Percentiles rank a stretch among this genome's conserved stretches.
phyloP scores from a whole-genome alignment of 2,797 vertebrate genomes.

The Percopsis omiscomaycus region DNA sequence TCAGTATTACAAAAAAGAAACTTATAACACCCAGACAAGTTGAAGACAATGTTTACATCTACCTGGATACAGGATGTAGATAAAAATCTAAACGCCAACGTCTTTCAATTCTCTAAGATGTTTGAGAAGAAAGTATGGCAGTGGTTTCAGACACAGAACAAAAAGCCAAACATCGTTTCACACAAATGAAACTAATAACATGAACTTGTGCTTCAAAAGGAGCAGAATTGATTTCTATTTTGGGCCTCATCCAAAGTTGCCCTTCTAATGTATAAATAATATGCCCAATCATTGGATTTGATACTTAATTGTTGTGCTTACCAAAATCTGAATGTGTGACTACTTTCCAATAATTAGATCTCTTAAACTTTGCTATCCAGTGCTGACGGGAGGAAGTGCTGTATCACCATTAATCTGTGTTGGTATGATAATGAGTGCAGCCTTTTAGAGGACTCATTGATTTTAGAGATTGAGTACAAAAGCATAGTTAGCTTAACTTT shows the following conservation, averaged over 20 bases:
- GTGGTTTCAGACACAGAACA: slow-evolving; percentile 45
- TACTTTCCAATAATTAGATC: slow-evolving; percentile 26
- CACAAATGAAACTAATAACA: slow-evolving; percentile 30
- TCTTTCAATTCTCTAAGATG: slow-evolving; percentile 1
- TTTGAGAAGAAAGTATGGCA: slow-evolving; percentile 58
- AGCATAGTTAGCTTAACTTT: slow-evolving; percentile 16
- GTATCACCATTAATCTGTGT: slow-evolving; percentile 19
- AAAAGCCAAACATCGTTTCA: background rate
- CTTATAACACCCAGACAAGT: slow-evolving; percentile 56
- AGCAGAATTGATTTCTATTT: slow-evolving; percentile 27
- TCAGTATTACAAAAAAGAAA: slow-evolving; percentile 69
- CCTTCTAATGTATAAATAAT: slow-evolving; percentile 21
- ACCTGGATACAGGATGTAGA: slow-evolving; percentile 45
- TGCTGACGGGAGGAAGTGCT: slow-evolving; percentile 22
- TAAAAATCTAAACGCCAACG: background rate
- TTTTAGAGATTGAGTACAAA: slow-evolving; percentile 29
- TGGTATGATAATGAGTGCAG: slow-evolving; percentile 29
- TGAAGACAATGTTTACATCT: slow-evolving; percentile 66
- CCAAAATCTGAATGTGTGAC: slow-evolving; percentile 36
- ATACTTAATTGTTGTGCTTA: slow-evolving; percentile 62
- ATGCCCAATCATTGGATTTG: slow-evolving; percentile 23
- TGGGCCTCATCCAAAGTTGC: slow-evolving; percentile 11
- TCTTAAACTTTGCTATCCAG: slow-evolving; percentile 30
- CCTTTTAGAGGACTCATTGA: slow-evolving; percentile 29
- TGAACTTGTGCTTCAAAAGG: slow-evolving; percentile 65